These are phyloP conservation scores for Gymnocheta viridis DNA, from an alignment of 2,888 invertebrate genomes.

Conservation along the genomic window DNA sequence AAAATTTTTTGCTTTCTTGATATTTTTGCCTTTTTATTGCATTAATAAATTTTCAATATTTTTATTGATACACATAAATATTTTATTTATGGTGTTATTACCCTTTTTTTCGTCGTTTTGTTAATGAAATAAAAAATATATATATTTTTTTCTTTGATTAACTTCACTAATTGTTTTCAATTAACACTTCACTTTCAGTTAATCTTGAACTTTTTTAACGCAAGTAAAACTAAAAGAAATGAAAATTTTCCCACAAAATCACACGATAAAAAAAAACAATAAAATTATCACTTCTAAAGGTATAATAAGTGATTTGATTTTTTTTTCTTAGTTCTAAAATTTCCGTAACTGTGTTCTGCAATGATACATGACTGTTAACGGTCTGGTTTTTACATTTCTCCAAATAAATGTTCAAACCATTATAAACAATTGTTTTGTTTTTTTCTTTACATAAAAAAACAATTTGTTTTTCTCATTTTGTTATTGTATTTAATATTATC, in stretches of 20 bases:
- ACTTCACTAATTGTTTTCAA: conserved; percentile 47
- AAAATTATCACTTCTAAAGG: conserved; percentile 23
- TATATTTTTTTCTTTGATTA: conserved; percentile 24
- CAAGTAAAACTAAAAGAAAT: background rate
- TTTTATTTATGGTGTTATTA: conserved; percentile 22
- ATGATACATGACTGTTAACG: conserved; percentile 63
- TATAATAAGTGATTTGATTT: conserved; percentile 43
- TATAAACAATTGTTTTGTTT: conserved; percentile 39
- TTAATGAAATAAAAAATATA: conserved; percentile 7
- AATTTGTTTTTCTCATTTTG: conserved; percentile 33
- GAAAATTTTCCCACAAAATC: conserved; percentile 57
- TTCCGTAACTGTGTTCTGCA: conserved; percentile 45
- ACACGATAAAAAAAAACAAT: background rate
- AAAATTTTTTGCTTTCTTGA: conserved; percentile 8
- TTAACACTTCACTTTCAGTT: conserved; percentile 64
- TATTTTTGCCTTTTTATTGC: background rate
- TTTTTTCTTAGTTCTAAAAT: conserved; percentile 27
- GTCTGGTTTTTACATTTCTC: conserved; percentile 67
- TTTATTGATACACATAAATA: background rate
- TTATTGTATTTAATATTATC: conserved; percentile 41
- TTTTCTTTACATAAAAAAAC: conserved; percentile 12
- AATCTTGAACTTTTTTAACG: conserved; percentile 8
- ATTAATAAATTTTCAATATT: background rate
- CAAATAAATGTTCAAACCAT: conserved; percentile 61
- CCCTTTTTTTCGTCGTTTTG: conserved; percentile 20